A percentile compares a stretch with the other conserved stretches of the same genome.
phyloP scores from a whole-genome alignment of 2,888 invertebrate species.

The Synergus laeviventris region DNA sequence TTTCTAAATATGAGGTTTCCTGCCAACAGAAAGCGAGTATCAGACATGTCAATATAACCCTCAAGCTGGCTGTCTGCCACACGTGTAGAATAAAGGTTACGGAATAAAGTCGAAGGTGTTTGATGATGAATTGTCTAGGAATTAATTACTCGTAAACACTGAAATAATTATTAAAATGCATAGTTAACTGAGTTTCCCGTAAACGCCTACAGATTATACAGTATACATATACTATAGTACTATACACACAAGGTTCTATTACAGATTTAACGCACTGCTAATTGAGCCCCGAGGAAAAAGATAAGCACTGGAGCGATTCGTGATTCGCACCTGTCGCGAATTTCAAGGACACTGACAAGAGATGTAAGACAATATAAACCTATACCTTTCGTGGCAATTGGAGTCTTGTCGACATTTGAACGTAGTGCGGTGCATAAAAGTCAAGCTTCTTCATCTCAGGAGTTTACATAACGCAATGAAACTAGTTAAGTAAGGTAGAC shows the following conservation, averaged over 20 bases:
- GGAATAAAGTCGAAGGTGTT: constrained; percentile 21
- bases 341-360: constrained; percentile 17
- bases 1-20: constrained; percentile 19
- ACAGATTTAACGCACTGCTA: constrained; percentile 2
- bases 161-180: constrained; percentile 28
- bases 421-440: constrained; percentile 40
- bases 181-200: constrained; percentile 12
- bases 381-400: background rate
- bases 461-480: constrained; percentile 52
- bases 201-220: constrained; percentile 2
- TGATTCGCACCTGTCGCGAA: constrained; percentile 8
- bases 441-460: constrained; percentile 43
- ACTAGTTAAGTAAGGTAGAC: constrained; percentile 49
- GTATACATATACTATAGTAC: too few species aligned
- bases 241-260: background rate
- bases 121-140: constrained; percentile 16
- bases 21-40: constrained; percentile 16
- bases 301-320: background rate
- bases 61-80: constrained; percentile 33
- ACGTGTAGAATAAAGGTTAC: constrained; percentile 14
- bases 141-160: constrained; percentile 11
- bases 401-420: constrained; percentile 24
- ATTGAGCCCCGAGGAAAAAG: constrained; percentile 11
- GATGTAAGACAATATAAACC: constrained; percentile 2
- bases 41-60: constrained; percentile 17